These are phyloP conservation scores for Gymnopithys bicolor DNA, from an alignment of 2,797 vertebrate species.

Conservation along the genomic window DNA sequence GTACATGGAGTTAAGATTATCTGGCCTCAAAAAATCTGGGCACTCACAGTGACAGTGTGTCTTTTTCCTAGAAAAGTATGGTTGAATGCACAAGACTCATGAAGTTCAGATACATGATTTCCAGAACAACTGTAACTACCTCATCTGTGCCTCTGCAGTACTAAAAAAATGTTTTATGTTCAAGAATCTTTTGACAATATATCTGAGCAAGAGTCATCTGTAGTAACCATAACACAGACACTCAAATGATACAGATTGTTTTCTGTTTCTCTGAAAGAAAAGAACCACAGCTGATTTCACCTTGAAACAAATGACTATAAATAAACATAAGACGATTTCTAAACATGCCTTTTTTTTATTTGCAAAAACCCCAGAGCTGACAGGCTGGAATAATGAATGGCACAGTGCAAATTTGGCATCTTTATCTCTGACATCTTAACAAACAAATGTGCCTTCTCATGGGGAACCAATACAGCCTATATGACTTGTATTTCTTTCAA, in stretches of 20 bases:
- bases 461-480: background rate
- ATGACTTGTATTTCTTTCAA: background rate
- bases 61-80: conserved; percentile 4
- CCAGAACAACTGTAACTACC: background rate
- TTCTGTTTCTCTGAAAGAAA: background rate
- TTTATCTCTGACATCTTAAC: background rate
- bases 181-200: background rate
- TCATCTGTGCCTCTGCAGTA: background rate
- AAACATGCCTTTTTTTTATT: background rate
- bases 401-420: background rate
- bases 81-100: background rate
- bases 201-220: background rate
- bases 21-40: background rate
- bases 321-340: background rate
- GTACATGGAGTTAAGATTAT: background rate
- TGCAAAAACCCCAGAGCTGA: background rate
- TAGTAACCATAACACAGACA: background rate
- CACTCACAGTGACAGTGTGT: background rate
- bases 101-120: background rate
- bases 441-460: background rate
- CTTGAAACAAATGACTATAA: background rate
- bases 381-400: background rate
- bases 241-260: background rate
- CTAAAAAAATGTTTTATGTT: background rate
- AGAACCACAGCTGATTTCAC: background rate